Evolutionary conservation across 2,888 invertebrate species (phyloP), one percentile per base, ranked within the genome.

Genomic region (Ichneumon xanthorius): DNA sequence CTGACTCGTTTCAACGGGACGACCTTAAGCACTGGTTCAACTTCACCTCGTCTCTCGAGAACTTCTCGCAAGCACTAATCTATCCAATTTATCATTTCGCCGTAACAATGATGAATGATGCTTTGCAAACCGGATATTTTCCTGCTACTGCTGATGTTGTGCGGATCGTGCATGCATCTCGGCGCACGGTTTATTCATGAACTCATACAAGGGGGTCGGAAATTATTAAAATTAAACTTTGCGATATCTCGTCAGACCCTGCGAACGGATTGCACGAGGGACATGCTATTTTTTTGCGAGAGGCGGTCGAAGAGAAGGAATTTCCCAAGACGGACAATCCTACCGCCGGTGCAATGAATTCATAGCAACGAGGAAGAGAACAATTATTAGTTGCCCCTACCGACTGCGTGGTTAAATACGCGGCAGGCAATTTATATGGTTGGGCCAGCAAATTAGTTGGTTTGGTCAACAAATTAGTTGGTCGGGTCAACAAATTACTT

Each of bases 71-170:
- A 55, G 68, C 76, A 53, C 70, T 70, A 82, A 85, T 85, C 85
- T 85, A 85, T 85, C 82, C 85, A 85, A 85, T 85, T 85, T 85
- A 85, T 85, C 85, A 82, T 80, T 82, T 72, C 80, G 55, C 72
- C 45, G 68, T 68, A 82, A 85, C 82, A 82, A 77, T 85, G 85
- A 85, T 85, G 80, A 82, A 85, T 82, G 61, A 82, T 80, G 72
- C 40, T 63, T 65, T 61, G 63, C 72, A 55, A 65, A 68, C 37
- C 55, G 37, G 48, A 67, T 65, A 63, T 75, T 75, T 82, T 73
- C 61, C 40, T 67, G 40, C 65, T 68, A 2, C 68, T 5, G 22
- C 16, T 19, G 19, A 67, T 67, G n/a, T 65, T 65, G 33, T 14
- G 19, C 22, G 45, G 45, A 33, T 63, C 63, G 30, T 33, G 63